phyloP scores from a whole-genome alignment of 2,797 vertebrate species.

The Lepilemur ruficaudatus region DNA sequence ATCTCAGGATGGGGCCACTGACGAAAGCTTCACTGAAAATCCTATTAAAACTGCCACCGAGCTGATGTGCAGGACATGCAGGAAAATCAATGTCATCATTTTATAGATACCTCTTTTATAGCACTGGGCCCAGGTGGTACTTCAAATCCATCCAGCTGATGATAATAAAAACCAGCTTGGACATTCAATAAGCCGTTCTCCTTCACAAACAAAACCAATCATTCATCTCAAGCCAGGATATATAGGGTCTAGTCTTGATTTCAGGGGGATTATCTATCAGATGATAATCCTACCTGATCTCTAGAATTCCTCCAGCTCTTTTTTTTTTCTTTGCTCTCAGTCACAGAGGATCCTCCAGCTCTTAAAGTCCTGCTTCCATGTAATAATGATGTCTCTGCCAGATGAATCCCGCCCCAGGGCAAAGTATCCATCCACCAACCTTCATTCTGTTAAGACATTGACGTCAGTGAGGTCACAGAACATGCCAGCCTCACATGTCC shows the following conservation, averaged over 20 bases:
- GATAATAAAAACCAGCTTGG: background rate
- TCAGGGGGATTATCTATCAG: background rate
- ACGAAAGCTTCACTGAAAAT: background rate
- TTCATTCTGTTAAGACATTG: background rate
- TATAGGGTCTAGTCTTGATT: background rate
- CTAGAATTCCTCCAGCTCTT: background rate
- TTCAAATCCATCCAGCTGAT: background rate
- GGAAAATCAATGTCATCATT: background rate
- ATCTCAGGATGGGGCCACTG: background rate
- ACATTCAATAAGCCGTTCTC: background rate
- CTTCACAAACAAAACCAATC: background rate
- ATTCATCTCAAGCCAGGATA: background rate
- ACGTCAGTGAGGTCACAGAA: background rate
- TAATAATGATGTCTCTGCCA: background rate
- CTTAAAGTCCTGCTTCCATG: constrained; percentile 12
- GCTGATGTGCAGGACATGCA: background rate
- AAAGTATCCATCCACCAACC: background rate
- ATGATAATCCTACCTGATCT: constrained; percentile 17
- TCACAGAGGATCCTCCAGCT: background rate
- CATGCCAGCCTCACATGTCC: background rate
- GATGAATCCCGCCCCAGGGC: background rate
- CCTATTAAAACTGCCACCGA: background rate
- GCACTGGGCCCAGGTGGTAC: background rate
- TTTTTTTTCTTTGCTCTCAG: no score
- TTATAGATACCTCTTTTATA: background rate